Evolutionary conservation across 1,140 invertebrate genomes (phyloP), one percentile per base, ranked within the genome.

Genomic region (Atta colombica): DNA sequence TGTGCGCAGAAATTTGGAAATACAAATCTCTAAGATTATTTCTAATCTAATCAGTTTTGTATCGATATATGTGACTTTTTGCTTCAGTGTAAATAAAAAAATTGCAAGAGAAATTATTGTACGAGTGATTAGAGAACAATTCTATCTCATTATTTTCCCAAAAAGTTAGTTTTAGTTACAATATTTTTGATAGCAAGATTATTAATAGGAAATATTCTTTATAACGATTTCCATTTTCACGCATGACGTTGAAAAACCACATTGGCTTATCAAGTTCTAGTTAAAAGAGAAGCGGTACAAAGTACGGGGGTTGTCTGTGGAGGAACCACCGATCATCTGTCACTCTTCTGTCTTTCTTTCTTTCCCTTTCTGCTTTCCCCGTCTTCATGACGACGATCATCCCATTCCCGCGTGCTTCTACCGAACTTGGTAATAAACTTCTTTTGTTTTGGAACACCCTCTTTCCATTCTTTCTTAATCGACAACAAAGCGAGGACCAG

Each of bases 361-460:
- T 8, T 72, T 84, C 55, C 80, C 74, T 58, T 80, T 61, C 55
- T 49, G 5, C 65, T 60, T 69, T 35, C 35, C 55, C 45, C 69
- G 60, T 75, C 88, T 84, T 82, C 35, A 39, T 55, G 86, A 49
- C 74, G 85, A 31, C 21, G 31, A 16, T 14, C 58, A 21, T 14
- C 65, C n/a, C 65, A 16, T 16, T 14, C 3, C 3, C 3, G 58
- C 45, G 53, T 25, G 25, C 60, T 66, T 49, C 60, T 72, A 55
- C 35, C 53, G 61, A 61, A 21, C 87, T 28, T 63, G 78, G 82
- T 89, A 92, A 93, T 93, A 92, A 93, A 90, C 86, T 89, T 88
- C 90, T 89, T 93, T 93, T 93, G 91, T 93, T 89, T 92, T 90
- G 87, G 85, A 86, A 80, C 87, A 85, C 82, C 77, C 85, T 72